Percentiles rank a stretch among this genome's conserved stretches.
Evolutionary conservation across 2,888 invertebrate species (phyloP).

Genomic region (Folsomia manolachei): DNA sequence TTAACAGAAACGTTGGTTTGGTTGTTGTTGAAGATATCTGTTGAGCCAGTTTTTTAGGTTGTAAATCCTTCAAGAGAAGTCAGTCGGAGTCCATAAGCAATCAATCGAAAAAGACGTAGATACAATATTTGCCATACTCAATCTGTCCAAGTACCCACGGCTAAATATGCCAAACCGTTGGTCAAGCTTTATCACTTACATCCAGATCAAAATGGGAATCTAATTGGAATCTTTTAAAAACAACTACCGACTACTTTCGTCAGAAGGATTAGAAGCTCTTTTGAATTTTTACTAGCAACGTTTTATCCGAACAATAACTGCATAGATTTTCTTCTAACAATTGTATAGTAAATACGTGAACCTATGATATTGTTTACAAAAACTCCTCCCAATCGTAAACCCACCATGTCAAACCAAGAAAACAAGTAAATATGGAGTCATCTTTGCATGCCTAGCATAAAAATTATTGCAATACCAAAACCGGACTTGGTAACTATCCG

Average conservation of each 20-base stretch:
- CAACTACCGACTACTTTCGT: not conserved
- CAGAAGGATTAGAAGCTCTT: not conserved
- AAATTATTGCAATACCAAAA: not conserved
- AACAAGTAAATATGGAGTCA: not conserved
- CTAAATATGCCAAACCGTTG: no score
- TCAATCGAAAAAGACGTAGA: not conserved
- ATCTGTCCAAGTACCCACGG: no score
- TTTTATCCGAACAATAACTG: not conserved
- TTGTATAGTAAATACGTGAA: no score
- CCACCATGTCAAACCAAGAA: not conserved
- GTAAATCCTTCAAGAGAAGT: conserved; percentile 2
- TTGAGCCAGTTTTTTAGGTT: not conserved
- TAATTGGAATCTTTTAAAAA: not conserved
- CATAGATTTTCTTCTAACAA: not conserved
- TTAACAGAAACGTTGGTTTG: no score
- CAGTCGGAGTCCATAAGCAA: conserved; percentile 4
- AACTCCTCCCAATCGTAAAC: not conserved
- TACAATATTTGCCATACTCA: not conserved
- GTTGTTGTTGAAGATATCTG: no score
- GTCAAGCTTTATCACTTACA: not conserved
- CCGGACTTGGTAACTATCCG: not conserved
- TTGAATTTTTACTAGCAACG: not conserved
- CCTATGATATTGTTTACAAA: no score
- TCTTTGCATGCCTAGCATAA: not conserved
- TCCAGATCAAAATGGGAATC: not conserved